Percentiles rank a stretch among this genome's conserved stretches.
These are phyloP conservation scores for Hedya salicella DNA, from an alignment of 2,888 invertebrate genomes.

Conservation along the genomic window DNA sequence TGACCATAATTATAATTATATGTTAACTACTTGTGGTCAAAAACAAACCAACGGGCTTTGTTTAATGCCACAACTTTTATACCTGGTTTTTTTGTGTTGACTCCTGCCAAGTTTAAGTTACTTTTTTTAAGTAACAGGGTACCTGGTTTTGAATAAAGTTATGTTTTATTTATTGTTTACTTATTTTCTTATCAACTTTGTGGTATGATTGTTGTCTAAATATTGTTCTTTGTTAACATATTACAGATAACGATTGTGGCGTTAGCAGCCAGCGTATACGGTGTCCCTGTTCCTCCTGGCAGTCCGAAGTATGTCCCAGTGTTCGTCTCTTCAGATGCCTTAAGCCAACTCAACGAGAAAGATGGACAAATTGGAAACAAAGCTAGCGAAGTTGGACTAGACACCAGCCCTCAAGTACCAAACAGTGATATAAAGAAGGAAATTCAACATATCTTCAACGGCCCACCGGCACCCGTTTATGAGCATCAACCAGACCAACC, in stretches of 20 bases:
- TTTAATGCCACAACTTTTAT: too few relatives aligned
- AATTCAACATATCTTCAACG: slow-evolving; percentile 7
- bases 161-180: too few relatives aligned
- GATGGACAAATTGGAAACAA: slow-evolving; percentile 43
- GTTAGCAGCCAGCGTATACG: not conserved
- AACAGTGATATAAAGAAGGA: slow-evolving; percentile 17
- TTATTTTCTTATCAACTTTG: too few relatives aligned
- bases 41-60: too few relatives aligned
- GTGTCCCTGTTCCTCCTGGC: slow-evolving; percentile 8
- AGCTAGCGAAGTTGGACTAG: not conserved
- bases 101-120: too few relatives aligned
- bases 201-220: too few relatives aligned
- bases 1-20: too few relatives aligned
- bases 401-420: slow-evolving; percentile 12
- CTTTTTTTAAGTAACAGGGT: too few relatives aligned
- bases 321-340: slow-evolving; percentile 60
- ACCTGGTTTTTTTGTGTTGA: too few relatives aligned
- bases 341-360: slow-evolving; percentile 55
- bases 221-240: not conserved
- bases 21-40: too few relatives aligned
- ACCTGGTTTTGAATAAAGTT: too few relatives aligned
- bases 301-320: slow-evolving; percentile 53
- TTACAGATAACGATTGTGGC: slow-evolving; percentile 29
- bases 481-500: slow-evolving; percentile 24
- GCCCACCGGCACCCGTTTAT: slow-evolving; percentile 25